Percentiles rank a stretch among this genome's conserved stretches.
These are phyloP conservation scores for Tipula unca DNA, from an alignment of 2,888 invertebrate species.

Conservation along the genomic window DNA sequence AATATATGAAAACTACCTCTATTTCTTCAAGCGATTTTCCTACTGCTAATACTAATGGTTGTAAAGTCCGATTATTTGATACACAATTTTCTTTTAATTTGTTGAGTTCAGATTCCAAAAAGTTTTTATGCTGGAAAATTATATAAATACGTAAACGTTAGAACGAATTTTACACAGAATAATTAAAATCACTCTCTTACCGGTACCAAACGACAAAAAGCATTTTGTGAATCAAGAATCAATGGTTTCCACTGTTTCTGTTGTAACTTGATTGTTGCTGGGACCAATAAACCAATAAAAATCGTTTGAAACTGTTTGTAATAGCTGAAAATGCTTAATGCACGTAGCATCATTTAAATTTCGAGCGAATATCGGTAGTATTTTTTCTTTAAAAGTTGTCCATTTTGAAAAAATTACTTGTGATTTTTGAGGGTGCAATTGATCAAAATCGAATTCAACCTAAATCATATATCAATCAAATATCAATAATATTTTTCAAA, in stretches of 20 bases:
- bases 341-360: too few relatives aligned
- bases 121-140: not conserved
- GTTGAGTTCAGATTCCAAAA: not conserved
- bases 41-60: not conserved
- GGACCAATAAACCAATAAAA: not conserved
- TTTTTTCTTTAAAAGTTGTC: not conserved
- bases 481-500: not conserved
- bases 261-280: not conserved
- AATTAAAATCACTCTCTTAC: not conserved
- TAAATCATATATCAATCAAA: not conserved
- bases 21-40: not conserved
- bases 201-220: not conserved
- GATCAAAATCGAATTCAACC: conserved; percentile 8
- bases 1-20: not conserved
- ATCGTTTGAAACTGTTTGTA: too few relatives aligned
- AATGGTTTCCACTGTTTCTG: conserved; percentile 9
- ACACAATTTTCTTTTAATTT: not conserved
- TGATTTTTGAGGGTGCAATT: not conserved
- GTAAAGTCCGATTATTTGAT: not conserved
- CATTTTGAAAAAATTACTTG: not conserved
- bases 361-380: not conserved
- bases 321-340: too few relatives aligned
- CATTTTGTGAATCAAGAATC: conserved; percentile 1
- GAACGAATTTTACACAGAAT: not conserved
- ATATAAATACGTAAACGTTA: not conserved